A percentile compares a stretch with the other conserved stretches of the same genome.
Conservation (phyloP, 2,113 vertebrate genomes). For the Girardinichthys multiradiatus region DNA sequence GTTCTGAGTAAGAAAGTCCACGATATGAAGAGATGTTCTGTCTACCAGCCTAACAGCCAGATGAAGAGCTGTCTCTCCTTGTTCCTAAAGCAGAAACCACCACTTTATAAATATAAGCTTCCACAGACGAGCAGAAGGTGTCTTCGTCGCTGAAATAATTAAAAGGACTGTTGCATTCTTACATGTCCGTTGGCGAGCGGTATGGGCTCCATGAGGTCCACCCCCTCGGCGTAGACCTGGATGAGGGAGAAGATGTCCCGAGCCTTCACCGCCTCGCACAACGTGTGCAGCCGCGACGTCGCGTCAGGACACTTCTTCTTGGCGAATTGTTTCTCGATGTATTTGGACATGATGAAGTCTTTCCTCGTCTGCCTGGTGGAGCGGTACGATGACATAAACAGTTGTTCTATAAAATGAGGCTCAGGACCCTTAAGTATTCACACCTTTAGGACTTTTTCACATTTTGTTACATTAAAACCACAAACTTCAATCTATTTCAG, state of each 20-base stretch:
- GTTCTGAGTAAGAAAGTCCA: slow-evolving; percentile 97
- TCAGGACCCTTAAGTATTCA: no score
- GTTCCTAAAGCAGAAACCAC: slow-evolving; percentile 81
- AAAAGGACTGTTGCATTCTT: slow-evolving; percentile 63
- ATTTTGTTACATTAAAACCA: no score
- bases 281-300: slow-evolving; percentile 85
- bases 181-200: slow-evolving; percentile 96
- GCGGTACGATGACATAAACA: slow-evolving; percentile 5
- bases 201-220: slow-evolving; percentile 96
- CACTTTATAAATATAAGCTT: background rate
- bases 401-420: background rate
- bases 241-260: slow-evolving; percentile 93
- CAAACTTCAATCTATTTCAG: no score
- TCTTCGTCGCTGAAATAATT: background rate
- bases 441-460: no score
- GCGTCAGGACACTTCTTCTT: slow-evolving; percentile 86
- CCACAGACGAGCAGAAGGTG: background rate
- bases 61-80: slow-evolving; percentile 94
- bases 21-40: slow-evolving; percentile 95
- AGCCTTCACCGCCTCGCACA: slow-evolving; percentile 94
- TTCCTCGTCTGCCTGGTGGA: slow-evolving; percentile 91
- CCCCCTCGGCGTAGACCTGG: slow-evolving; percentile 93
- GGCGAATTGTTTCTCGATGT: slow-evolving; percentile 93
- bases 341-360: slow-evolving; percentile 98
- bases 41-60: slow-evolving; percentile 96